Base-by-base conservation (phyloP, 2,113 vertebrate species). In the Mesitornis unicolor region DNA sequence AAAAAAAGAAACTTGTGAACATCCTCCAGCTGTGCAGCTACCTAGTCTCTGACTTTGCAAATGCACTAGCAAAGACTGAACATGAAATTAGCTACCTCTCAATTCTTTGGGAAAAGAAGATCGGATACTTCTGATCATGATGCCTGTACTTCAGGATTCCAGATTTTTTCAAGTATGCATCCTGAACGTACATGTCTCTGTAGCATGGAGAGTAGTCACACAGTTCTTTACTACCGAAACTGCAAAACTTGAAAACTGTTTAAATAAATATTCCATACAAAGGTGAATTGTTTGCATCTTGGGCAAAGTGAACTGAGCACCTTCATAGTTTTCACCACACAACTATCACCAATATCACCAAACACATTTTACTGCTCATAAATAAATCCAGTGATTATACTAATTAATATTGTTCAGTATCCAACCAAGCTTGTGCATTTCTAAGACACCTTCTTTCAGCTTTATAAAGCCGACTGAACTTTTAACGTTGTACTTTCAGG, bases 381-480 rank as follows among this genome's bases (percentile, higher is more conserved):
- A 20, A 78, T 36, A 84, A 67, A 63, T 80, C 75, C 89, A 91
- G 74, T 87, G 87, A 76, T 75, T 68, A 92, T 40, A 48, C 57
- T 70, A 79, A 59, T 16, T 42, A 15, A 42, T 22, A 16, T 47
- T 65, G 53, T 13, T 79, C 81, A 31, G 35, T 45, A 47, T 38
- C 50, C 75, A 84, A 70, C 18, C 63, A 86, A 60, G 61, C 20
- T 53, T 95, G 95, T 95, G 90, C n/a, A 1, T 84, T 82, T 89
- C 65, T 36, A 65, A 50, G 82, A 45, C 92, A 60, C 42, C 75
- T 84, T 83, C 51, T 53, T 83, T 45, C 78, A 48, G 70, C 18
- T 60, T 96, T 91, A 98, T 33, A 98, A 91, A 79, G 79, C 65
- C 2, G 94, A 97, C 29, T 98, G 97, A 29, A 70, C 76, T 83